Evolutionary conservation across 2,888 invertebrate species (phyloP).

Genomic region (Scaptomyza parva): DNA sequence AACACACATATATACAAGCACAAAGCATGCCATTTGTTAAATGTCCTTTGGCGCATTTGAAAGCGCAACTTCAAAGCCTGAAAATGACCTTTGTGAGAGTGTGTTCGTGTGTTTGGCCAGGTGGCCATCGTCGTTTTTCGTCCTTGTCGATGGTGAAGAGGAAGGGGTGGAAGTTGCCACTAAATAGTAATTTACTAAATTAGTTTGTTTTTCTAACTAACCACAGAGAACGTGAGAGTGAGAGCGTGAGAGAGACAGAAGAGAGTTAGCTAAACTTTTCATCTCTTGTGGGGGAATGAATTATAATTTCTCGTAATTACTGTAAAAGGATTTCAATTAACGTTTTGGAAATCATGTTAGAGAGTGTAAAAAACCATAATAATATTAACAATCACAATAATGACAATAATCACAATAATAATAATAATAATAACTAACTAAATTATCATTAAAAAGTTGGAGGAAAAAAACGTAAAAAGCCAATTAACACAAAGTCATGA

Average conservation of each 20-base stretch:
- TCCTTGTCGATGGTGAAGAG: conserved; percentile 1
- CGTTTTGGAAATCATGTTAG: conserved; percentile 55
- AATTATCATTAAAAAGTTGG: conserved; percentile 16
- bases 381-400: conserved; percentile 41
- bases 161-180: conserved; percentile 45
- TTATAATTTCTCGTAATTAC: conserved; percentile 69
- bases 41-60: conserved; percentile 79
- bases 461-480: background rate
- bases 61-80: conserved; percentile 74
- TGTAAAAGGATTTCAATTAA: conserved; percentile 78
- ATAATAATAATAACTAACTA: conserved; percentile 47
- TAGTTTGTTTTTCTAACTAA: conserved; percentile 75
- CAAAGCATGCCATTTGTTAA: conserved; percentile 71
- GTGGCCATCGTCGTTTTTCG: conserved; percentile 26
- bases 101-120: conserved; percentile 42
- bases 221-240: conserved; percentile 22
- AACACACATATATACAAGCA: conserved; percentile 19
- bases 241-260: too few species aligned
- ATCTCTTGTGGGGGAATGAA: conserved; percentile 39
- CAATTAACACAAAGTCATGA: conserved; percentile 64
- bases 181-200: conserved; percentile 81
- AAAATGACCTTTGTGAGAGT: conserved; percentile 75
- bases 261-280: conserved; percentile 22
- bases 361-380: conserved; percentile 16
- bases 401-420: too few species aligned